phyloP scores from a whole-genome alignment of 2,113 vertebrate genomes.

The Nesoenas mayeri region DNA sequence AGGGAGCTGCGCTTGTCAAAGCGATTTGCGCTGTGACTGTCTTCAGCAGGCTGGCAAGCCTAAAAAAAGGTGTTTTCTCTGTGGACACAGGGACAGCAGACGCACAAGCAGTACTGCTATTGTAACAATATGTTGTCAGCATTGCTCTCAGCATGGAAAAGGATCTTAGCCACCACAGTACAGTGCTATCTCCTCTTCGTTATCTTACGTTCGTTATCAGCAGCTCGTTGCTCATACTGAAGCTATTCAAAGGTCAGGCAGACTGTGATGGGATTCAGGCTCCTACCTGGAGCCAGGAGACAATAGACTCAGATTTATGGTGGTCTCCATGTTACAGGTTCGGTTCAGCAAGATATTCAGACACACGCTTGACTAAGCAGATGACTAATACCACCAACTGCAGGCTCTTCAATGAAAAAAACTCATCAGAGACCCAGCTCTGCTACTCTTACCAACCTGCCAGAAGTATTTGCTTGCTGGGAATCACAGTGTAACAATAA shows the following conservation, averaged over 20 bases:
- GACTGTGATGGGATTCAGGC: not conserved
- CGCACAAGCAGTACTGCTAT: not conserved
- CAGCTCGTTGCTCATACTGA: not conserved
- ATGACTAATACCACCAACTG: not conserved
- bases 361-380: not conserved
- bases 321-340: not conserved
- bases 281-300: not conserved
- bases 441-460: not conserved
- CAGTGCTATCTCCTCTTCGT: not conserved
- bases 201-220: not conserved
- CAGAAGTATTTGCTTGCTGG: not conserved
- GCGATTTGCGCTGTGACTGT: not conserved
- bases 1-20: not conserved
- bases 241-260: not conserved
- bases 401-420: not conserved
- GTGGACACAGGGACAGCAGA: not conserved
- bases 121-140: not conserved
- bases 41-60: not conserved
- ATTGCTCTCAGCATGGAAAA: not conserved
- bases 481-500: not conserved
- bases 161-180: not conserved
- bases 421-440: not conserved
- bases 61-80: not conserved
- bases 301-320: not conserved
- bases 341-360: not conserved